A percentile compares a stretch with the other conserved stretches of the same genome.
Evolutionary conservation across 2,797 vertebrate genomes (phyloP).

Genomic region (Pipistrellus pygmaeus): DNA sequence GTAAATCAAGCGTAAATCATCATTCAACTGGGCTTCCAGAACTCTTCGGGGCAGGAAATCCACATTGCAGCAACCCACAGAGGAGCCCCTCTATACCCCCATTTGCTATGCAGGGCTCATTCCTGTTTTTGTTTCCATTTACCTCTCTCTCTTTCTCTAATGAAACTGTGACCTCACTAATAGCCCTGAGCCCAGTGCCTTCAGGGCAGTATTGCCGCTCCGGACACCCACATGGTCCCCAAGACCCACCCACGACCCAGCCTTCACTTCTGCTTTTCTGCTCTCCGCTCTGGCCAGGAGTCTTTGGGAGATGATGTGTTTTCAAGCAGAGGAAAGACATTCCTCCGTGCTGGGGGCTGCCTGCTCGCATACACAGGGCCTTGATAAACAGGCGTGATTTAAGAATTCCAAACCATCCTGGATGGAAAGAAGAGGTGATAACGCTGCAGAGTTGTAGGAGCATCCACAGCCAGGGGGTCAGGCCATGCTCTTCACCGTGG

Average conservation of each 20-base stretch:
- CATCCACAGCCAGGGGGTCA: rapidly evolving
- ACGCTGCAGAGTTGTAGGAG: background rate
- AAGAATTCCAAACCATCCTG: background rate
- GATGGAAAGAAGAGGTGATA: background rate
- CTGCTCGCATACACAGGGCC: background rate
- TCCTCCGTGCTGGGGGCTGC: background rate
- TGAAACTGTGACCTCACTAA: background rate
- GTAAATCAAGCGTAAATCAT: background rate
- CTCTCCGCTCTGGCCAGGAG: background rate
- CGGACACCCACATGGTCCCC: background rate
- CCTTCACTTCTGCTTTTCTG: background rate
- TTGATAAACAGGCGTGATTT: background rate
- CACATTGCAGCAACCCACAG: background rate
- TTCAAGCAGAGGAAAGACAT: background rate
- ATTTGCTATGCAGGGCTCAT: background rate
- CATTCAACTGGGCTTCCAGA: background rate
- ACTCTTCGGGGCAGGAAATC: background rate
- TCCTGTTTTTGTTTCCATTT: background rate
- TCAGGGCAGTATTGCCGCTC: background rate
- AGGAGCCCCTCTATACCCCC: background rate
- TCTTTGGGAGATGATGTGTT: background rate
- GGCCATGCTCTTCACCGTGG: rapidly evolving
- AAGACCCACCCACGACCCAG: background rate
- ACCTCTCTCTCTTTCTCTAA: background rate
- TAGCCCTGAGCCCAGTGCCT: background rate